Percentiles rank a stretch among this genome's conserved stretches.
Evolutionary conservation across 2,113 vertebrate species (phyloP).

Genomic region (Oreochromis aureus): DNA sequence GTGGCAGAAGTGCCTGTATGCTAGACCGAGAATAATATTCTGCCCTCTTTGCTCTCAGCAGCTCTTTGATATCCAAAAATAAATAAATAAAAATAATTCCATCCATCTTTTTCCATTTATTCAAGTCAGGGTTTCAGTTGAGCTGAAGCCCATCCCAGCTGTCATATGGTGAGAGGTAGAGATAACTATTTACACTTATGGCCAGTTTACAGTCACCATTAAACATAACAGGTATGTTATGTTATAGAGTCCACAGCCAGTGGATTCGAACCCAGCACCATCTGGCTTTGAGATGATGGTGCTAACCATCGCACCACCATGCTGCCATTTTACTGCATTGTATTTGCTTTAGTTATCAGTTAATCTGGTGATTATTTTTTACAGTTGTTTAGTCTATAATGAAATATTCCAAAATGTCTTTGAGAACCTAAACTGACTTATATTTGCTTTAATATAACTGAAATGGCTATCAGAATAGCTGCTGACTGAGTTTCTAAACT

Average conservation of each 20-base stretch:
- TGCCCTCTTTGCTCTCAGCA: not conserved
- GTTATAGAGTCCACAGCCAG: not conserved
- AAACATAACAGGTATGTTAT: not conserved
- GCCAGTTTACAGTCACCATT: not conserved
- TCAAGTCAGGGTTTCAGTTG: not conserved
- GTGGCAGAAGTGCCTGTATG: not conserved
- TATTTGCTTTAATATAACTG: not conserved
- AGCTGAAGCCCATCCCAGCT: not conserved
- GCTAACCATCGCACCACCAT: not conserved
- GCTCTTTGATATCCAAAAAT: not conserved
- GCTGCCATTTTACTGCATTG: not conserved
- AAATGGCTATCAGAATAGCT: not conserved
- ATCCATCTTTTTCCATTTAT: not conserved
- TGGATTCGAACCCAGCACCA: not conserved
- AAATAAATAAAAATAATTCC: not conserved
- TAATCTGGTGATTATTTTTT: not conserved
- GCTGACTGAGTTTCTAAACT: not conserved
- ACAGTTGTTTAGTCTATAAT: not conserved
- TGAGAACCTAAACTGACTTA: not conserved
- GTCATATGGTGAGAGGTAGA: not conserved
- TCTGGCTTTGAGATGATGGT: accelerated
- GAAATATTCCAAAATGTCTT: not conserved
- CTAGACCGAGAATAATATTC: not conserved
- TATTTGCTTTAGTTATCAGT: not conserved
- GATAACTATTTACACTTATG: accelerated